Evolutionary conservation across 23 tunicate species (phyloP).

Genomic region (Ascidia mentula): DNA sequence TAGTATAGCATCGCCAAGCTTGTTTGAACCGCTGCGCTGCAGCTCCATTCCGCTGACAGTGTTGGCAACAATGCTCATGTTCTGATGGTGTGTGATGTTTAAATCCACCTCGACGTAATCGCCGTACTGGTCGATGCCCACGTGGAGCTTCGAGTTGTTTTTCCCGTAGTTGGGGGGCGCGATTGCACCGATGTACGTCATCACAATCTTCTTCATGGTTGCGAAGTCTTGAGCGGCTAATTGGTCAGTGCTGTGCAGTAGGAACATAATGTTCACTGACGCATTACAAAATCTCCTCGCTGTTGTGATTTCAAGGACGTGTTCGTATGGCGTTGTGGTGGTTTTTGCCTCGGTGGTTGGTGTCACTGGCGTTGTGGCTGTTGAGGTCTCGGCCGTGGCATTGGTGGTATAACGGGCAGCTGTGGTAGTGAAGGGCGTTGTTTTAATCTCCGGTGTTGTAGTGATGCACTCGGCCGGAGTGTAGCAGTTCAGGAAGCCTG

Average conservation of each 20-base stretch:
- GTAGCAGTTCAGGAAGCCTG: conserved; percentile 18
- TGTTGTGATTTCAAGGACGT: conserved; percentile 11
- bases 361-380: background rate
- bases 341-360: conserved; percentile 6
- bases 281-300: conserved; percentile 35
- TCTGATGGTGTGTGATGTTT: conserved; percentile 21
- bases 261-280: conserved; percentile 24
- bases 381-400: background rate
- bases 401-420: background rate
- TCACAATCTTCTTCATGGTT: conserved; percentile 16
- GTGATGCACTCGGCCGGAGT: conserved; percentile 17
- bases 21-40: conserved; percentile 11
- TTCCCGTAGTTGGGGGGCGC: conserved; percentile 38
- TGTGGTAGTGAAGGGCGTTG: background rate
- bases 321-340: conserved; percentile 19
- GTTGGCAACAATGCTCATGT: conserved; percentile 13
- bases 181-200: conserved; percentile 16
- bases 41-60: conserved; percentile 34
- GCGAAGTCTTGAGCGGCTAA: conserved; percentile 21
- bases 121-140: conserved; percentile 36
- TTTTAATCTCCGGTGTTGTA: background rate
- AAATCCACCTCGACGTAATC: conserved; percentile 19
- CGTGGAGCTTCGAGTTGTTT: conserved; percentile 16
- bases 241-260: conserved; percentile 26
- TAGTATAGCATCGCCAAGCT: conserved; percentile 6